Evolutionary conservation across 1,140 invertebrate species (phyloP).

Genomic region (Caerostris extrusa): DNA sequence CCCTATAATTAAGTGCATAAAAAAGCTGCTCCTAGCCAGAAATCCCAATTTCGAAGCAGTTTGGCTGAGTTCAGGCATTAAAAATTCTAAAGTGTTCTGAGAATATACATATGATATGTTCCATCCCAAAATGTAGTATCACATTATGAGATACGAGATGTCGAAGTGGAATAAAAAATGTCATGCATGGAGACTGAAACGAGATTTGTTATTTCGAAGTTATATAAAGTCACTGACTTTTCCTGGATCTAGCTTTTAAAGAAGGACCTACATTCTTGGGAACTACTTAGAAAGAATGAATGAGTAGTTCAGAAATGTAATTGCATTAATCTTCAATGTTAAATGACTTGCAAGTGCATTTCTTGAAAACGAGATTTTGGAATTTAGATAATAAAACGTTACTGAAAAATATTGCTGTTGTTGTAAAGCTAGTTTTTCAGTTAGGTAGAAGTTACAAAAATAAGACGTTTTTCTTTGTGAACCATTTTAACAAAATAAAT

Average conservation of each 20-base stretch:
- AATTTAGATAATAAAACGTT: neutral
- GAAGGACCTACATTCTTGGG: neutral
- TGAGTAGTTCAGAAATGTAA: neutral
- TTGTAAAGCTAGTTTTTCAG: no score
- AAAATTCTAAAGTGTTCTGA: neutral
- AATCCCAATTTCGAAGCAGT: neutral
- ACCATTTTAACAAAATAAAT: no score
- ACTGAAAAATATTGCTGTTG: neutral
- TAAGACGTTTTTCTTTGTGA: no score
- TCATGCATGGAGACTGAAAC: neutral
- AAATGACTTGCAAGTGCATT: neutral
- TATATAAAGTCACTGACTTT: neutral
- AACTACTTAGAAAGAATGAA: neutral
- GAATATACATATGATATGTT: neutral
- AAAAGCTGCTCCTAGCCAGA: neutral
- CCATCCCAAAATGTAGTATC: neutral
- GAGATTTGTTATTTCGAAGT: neutral
- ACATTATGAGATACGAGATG: neutral
- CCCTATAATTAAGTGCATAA: neutral
- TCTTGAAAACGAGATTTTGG: neutral
- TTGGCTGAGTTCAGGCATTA: neutral
- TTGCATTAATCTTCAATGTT: constrained; percentile 1
- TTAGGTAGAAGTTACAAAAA: no score
- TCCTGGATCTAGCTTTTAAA: neutral
- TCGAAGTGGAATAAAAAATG: neutral